Evolutionary conservation across 2,888 invertebrate genomes (phyloP).

Genomic region (Drosophila subquinaria): DNA sequence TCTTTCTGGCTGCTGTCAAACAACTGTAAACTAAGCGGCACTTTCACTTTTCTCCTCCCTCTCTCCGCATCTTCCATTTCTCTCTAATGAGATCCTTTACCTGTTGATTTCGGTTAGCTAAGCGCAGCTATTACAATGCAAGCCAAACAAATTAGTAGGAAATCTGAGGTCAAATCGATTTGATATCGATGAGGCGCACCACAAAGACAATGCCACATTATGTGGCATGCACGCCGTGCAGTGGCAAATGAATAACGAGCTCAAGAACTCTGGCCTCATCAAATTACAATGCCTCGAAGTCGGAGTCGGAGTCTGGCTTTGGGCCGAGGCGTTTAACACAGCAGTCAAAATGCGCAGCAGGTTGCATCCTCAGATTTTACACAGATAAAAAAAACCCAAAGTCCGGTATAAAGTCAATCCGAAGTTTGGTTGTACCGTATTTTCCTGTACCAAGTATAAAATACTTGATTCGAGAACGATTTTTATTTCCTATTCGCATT

Average conservation of each 20-base stretch:
- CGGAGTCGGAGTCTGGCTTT: background rate
- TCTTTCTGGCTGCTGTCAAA: constrained; percentile 44
- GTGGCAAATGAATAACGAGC: constrained; percentile 72
- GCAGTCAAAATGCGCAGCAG: constrained; percentile 68
- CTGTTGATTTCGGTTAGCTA: constrained; percentile 48
- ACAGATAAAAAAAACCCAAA: too few species aligned
- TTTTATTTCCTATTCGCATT: too few species aligned
- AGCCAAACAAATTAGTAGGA: constrained; percentile 62
- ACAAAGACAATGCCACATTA: constrained; percentile 47
- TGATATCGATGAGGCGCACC: constrained; percentile 63
- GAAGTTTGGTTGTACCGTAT: too few species aligned
- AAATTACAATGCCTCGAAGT: constrained; percentile 47
- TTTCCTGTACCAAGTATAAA: too few species aligned
- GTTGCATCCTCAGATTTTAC: constrained; percentile 45
- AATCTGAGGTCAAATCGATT: constrained; percentile 73
- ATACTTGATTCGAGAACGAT: too few species aligned
- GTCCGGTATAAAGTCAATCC: too few species aligned
- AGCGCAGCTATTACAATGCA: constrained; percentile 38
- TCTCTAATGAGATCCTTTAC: constrained; percentile 78
- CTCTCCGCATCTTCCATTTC: background rate
- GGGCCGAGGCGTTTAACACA: constrained; percentile 55
- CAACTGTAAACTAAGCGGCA: constrained; percentile 64
- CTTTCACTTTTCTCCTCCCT: constrained; percentile 72
- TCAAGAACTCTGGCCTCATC: constrained; percentile 54
- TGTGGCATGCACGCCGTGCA: constrained; percentile 42